Base-by-base conservation (phyloP, 2,888 invertebrate genomes). In the Melipona beecheii region DNA sequence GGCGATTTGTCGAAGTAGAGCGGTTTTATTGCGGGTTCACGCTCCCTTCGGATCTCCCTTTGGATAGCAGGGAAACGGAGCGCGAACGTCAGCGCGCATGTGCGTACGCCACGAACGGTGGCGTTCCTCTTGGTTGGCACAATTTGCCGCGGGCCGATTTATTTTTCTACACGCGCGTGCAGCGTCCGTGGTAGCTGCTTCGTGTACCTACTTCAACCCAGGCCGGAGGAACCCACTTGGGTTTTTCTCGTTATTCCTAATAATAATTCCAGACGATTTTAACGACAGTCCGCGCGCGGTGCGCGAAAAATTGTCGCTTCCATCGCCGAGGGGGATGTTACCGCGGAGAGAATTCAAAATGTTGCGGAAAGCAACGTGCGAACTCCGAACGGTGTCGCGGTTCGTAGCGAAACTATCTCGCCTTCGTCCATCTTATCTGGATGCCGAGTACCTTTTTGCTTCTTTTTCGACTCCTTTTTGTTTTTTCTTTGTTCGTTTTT, bases 1-100 rank as follows among this genome's bases (percentile, higher is more conserved):
- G 69, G 65, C 83, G 74, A 83, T 66, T 85, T 85, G 74, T 83
- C 75, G 31, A 66, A 75, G 68, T 76, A 75, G 74, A 82, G 62
- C 74, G 72, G 75, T 86, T 79, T 84, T 78, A 84, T 75, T 66
- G 72, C 69, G 75, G 49, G 21, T 43, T 73, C 50, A 66, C 71
- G 71, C 60, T 84, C 81, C 83, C 82, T 86, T 78, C 62, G 54
- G 78, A 79, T 83, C 43, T 43, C 2, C 43, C 2, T 54, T 62
- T 60, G 64, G 74, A 74, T 56, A n/a, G 58, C 31, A 36, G 36
- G 17, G 31, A 21, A 54, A 24, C 69, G 31, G 11, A 21, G 21
- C 68, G 27, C 19, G 24, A 62, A n/a, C n/a, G 58, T 31, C 58
- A 58, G 15, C 27, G 27, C 62, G 27, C 62, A 64, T 62, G 62